These are phyloP conservation scores for Kradibia gibbosae DNA, from an alignment of 1,140 invertebrate genomes.

Conservation along the genomic window DNA sequence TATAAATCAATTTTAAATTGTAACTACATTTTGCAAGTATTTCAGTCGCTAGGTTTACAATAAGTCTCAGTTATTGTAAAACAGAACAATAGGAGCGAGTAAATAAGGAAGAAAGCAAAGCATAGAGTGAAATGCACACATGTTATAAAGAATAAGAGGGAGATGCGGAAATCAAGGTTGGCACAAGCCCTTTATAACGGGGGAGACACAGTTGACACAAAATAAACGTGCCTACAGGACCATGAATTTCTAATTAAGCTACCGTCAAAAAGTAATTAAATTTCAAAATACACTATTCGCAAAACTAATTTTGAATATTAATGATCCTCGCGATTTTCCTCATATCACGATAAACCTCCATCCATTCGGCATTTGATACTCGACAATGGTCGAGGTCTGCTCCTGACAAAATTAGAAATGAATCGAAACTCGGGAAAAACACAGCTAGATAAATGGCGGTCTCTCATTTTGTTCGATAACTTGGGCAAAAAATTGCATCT, in stretches of 20 bases:
- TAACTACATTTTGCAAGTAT: slow-evolving; percentile 39
- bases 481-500: not conserved
- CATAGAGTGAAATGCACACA: slow-evolving; percentile 4
- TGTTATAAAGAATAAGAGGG: not conserved
- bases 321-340: not conserved
- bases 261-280: slow-evolving; percentile 37
- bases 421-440: not conserved
- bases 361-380: not conserved
- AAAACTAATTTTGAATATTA: slow-evolving; percentile 31
- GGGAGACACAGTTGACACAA: slow-evolving; percentile 9
- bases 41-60: slow-evolving; percentile 22
- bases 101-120: slow-evolving; percentile 15
- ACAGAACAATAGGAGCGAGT: slow-evolving; percentile 18
- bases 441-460: not conserved
- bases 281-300: slow-evolving; percentile 33
- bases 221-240: slow-evolving; percentile 31
- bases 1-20: slow-evolving; percentile 33
- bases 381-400: too few relatives aligned
- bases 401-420: not conserved
- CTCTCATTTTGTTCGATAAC: not conserved
- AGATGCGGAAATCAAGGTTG: slow-evolving; percentile 39
- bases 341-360: not conserved
- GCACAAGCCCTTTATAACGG: slow-evolving; percentile 3
- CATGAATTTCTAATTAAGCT: slow-evolving; percentile 35
- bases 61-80: slow-evolving; percentile 36